Conservation (phyloP, 2,888 invertebrate species). For the Sminthurinus aureus region DNA sequence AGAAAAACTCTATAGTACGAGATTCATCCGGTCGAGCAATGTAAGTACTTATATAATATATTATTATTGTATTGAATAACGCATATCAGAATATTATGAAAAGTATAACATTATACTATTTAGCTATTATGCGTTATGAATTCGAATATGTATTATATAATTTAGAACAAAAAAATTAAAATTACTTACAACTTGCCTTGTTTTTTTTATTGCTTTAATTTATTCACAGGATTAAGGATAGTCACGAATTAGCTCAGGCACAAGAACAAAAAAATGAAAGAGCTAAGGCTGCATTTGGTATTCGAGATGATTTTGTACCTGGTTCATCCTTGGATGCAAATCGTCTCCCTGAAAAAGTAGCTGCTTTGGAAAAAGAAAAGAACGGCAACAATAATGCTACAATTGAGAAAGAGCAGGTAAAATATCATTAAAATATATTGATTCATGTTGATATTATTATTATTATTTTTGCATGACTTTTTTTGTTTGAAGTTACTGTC, state of each 20-base stretch:
- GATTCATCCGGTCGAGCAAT: slow-evolving; percentile 56
- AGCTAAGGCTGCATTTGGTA: slow-evolving; percentile 92
- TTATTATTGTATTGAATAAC: too few relatives aligned
- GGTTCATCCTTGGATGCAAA: slow-evolving; percentile 66
- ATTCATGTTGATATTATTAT: too few relatives aligned
- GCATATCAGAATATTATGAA: background rate
- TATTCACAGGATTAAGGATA: slow-evolving; percentile 83
- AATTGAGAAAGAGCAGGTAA: background rate
- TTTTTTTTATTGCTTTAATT: slow-evolving; percentile 3
- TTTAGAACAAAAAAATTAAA: too few relatives aligned
- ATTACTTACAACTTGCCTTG: too few relatives aligned
- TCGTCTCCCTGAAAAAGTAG: slow-evolving; percentile 41
- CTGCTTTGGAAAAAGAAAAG: slow-evolving; percentile 22
- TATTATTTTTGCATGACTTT: too few relatives aligned
- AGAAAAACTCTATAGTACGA: slow-evolving; percentile 47
- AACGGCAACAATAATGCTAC: background rate
- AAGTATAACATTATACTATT: background rate
- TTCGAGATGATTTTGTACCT: slow-evolving; percentile 91
- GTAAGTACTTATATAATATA: slow-evolving; percentile 49
- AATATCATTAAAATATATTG: too few relatives aligned
- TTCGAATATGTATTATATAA: slow-evolving; percentile 3
- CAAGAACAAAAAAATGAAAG: slow-evolving; percentile 95
- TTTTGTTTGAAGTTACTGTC: too few relatives aligned
- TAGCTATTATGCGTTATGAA: background rate
- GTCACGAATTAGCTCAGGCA: slow-evolving; percentile 95